A percentile compares a stretch with the other conserved stretches of the same genome.
phyloP scores from a whole-genome alignment of 2,797 vertebrate species.

The Podarcis siculus region DNA sequence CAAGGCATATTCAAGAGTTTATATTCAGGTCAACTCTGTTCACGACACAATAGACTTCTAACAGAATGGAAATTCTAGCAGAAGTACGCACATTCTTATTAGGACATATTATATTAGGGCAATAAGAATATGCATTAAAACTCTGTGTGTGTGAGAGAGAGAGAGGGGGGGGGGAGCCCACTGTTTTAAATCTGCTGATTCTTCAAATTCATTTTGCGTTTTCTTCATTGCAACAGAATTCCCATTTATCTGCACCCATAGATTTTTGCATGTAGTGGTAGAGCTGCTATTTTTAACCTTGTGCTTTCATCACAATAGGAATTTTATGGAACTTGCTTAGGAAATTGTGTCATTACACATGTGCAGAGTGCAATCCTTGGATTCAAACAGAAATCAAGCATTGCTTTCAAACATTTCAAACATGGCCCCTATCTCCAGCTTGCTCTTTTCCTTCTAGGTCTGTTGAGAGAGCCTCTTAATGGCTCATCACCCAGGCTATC shows the following conservation, averaged over 20 bases:
- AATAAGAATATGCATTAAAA: background rate
- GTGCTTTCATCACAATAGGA: no score
- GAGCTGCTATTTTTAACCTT: no score
- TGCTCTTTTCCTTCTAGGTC: no score
- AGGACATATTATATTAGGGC: background rate
- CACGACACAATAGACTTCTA: background rate
- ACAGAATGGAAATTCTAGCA: background rate
- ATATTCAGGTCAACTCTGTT: conserved; percentile 5
- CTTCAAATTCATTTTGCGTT: background rate
- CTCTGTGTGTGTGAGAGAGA: no score
- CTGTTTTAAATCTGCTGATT: background rate
- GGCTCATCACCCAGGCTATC: no score
- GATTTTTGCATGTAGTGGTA: background rate
- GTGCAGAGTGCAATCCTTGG: no score
- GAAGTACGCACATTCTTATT: background rate
- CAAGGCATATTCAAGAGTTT: background rate
- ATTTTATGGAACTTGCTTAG: no score
- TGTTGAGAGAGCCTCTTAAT: no score
- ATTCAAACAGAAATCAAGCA: no score
- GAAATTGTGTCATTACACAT: no score
- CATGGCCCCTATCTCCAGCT: no score
- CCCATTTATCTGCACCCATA: background rate
- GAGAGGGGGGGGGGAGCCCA: background rate
- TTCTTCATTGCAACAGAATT: background rate
- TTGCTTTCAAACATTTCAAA: no score